Base-by-base conservation (phyloP, 2,888 invertebrate genomes). In the Xanthorhoe designata region DNA sequence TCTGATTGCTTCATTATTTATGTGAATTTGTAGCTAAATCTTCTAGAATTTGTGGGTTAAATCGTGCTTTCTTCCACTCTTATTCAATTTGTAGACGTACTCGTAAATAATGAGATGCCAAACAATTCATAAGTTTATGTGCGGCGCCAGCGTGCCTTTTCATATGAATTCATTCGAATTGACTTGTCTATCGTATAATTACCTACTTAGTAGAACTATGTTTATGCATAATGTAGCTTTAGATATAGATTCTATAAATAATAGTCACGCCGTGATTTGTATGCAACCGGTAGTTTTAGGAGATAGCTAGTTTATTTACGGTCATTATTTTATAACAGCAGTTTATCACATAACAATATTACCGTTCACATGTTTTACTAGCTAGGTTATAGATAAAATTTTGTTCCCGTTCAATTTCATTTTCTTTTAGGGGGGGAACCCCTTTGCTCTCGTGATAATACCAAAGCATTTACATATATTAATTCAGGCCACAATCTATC, bases 191-290 rank as follows among this genome's bases (percentile, higher is more conserved):
- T 73, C 67, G 64, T 32, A 64, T 64, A 73, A 71, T 69, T 64
- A 65, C 63, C 74, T 73, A 66, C 63, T 74, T 73, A 66, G 62
- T 74, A 71, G 75, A 79, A 67, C 71, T 71, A 77, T 79, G 77
- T 76, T 76, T 79, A 79, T 79, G 76, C 76, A 78, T 75, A 77
- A 73, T 76, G 75, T 68, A 71, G 78, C 81, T 80, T 79, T 42
- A 80, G 74, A 71, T 81, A 74, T 18, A 73, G 38, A 3, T 70
- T 77, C 75, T 80, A 78, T 78, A 74, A 75, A 74, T 78, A 72
- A 76, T 75, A 70, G 76, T 73, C 78, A 77, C 73, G 61, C 63
- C 68, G 66, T 72, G 77, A 74, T 80, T 77, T 72, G 73, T 76
- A 76, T 74, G 74, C 73, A 73, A 72, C 72, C 76, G 72, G 73